Percentiles rank a stretch among this genome's conserved stretches.
These are phyloP conservation scores for Oryzias celebensis DNA, from an alignment of 2,113 vertebrate genomes.

Conservation along the genomic window DNA sequence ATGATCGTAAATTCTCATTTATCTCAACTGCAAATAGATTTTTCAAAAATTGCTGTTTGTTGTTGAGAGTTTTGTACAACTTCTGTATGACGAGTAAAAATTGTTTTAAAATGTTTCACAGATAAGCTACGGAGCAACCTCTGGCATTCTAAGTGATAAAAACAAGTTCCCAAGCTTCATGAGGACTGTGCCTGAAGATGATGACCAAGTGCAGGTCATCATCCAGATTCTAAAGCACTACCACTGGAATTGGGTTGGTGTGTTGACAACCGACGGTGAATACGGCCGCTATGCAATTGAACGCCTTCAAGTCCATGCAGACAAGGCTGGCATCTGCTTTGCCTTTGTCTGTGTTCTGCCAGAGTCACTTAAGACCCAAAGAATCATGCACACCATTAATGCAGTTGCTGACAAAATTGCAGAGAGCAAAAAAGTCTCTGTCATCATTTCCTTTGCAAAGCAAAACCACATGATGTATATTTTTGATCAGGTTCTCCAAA, in stretches of 20 bases:
- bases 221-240: slow-evolving; percentile 71
- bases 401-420: slow-evolving; percentile 70
- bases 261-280: slow-evolving; percentile 70
- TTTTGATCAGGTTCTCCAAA: slow-evolving; percentile 73
- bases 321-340: slow-evolving; percentile 73
- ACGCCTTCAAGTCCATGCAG: slow-evolving; percentile 71
- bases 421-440: slow-evolving; percentile 73
- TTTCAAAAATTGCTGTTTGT: too few species aligned
- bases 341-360: slow-evolving; percentile 81
- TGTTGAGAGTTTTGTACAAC: too few species aligned
- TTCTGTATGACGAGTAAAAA: too few species aligned
- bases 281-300: slow-evolving; percentile 64
- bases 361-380: slow-evolving; percentile 71
- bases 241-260: slow-evolving; percentile 81
- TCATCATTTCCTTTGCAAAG: slow-evolving; percentile 83
- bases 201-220: slow-evolving; percentile 82
- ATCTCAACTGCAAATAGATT: too few species aligned
- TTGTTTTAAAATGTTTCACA: slow-evolving; percentile 5
- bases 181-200: slow-evolving; percentile 38
- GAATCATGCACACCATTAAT: slow-evolving; percentile 64
- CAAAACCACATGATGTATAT: slow-evolving; percentile 74
- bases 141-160: slow-evolving; percentile 37
- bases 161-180: slow-evolving; percentile 38
- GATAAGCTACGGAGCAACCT: slow-evolving; percentile 74
- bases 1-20: too few species aligned